Percentiles rank a stretch among this genome's conserved stretches.
These are phyloP conservation scores for Eupithecia vulgata DNA, from an alignment of 2,888 invertebrate genomes.

Conservation along the genomic window DNA sequence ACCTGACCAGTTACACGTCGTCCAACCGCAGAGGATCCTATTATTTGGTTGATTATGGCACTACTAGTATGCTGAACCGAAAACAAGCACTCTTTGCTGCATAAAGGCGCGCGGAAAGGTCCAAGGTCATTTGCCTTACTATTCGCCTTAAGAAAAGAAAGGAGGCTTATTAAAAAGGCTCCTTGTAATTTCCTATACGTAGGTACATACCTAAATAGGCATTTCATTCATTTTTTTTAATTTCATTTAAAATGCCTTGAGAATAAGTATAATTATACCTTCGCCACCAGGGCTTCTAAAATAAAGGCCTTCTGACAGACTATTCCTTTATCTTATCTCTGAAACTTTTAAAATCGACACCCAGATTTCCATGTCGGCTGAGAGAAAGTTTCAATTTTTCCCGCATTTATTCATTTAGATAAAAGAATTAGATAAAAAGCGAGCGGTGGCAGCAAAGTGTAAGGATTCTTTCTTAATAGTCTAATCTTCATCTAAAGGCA, in stretches of 20 bases:
- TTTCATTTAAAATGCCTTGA: neutral
- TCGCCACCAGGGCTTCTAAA: neutral
- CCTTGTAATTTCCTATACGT: neutral
- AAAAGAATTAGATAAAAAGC: constrained; percentile 38
- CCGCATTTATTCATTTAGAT: constrained; percentile 21
- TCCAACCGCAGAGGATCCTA: too few species aligned
- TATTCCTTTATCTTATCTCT: neutral
- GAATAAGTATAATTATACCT: neutral
- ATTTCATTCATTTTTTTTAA: too few species aligned
- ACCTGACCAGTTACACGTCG: too few species aligned
- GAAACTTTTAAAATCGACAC: neutral
- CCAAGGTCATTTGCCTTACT: too few species aligned
- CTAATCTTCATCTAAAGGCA: constrained; percentile 65
- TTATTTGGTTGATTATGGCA: too few species aligned
- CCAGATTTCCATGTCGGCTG: neutral
- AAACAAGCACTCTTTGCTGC: too few species aligned
- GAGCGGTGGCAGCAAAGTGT: constrained; percentile 31
- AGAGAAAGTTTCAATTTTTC: constrained; percentile 17
- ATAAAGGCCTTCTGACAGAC: neutral
- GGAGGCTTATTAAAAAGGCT: neutral
- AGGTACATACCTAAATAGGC: too few species aligned
- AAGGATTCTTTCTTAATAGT: constrained; percentile 54
- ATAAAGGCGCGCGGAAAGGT: too few species aligned
- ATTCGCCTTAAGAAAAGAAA: too few species aligned
- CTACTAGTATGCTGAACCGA: too few species aligned